Evolutionary conservation across 2,113 vertebrate genomes (phyloP).

Genomic region (Emydura subglobosa): DNA sequence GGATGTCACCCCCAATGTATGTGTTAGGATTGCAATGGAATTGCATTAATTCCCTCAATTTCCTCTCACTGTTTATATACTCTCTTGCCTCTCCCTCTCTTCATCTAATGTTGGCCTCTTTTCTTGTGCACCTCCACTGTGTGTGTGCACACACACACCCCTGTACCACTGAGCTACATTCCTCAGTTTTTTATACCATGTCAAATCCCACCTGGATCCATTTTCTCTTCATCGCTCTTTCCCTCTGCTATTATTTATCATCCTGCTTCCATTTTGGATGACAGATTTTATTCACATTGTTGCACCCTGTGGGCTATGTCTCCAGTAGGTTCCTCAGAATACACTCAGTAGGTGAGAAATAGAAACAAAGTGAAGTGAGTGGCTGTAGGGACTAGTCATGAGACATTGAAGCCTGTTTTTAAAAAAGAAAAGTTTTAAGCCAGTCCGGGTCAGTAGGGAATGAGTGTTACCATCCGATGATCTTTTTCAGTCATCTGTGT

Average conservation of each 20-base stretch:
- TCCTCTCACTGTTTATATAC: neutral
- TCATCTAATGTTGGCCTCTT: neutral
- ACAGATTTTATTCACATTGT: neutral
- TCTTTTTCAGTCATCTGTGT: neutral
- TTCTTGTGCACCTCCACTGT: neutral
- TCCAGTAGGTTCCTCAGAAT: constrained; percentile 19
- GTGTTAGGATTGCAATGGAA: neutral
- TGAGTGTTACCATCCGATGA: neutral
- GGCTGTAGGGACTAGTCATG: constrained; percentile 56
- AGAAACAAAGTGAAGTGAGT: constrained; percentile 63
- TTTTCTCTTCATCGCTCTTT: neutral
- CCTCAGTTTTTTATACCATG: neutral
- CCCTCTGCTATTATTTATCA: neutral
- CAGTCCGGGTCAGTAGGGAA: neutral
- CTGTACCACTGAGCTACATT: neutral
- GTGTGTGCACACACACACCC: neutral
- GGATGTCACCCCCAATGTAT: neutral
- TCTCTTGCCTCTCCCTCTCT: neutral
- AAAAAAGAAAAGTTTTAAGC: neutral
- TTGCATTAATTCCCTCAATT: neutral
- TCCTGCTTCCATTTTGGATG: neutral
- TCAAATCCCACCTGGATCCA: neutral
- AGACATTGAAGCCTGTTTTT: neutral
- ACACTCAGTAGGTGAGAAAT: constrained; percentile 16
- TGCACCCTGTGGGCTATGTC: fast-evolving